Base-by-base conservation (phyloP, 2,888 invertebrate species). In the Rosalia funebris region DNA sequence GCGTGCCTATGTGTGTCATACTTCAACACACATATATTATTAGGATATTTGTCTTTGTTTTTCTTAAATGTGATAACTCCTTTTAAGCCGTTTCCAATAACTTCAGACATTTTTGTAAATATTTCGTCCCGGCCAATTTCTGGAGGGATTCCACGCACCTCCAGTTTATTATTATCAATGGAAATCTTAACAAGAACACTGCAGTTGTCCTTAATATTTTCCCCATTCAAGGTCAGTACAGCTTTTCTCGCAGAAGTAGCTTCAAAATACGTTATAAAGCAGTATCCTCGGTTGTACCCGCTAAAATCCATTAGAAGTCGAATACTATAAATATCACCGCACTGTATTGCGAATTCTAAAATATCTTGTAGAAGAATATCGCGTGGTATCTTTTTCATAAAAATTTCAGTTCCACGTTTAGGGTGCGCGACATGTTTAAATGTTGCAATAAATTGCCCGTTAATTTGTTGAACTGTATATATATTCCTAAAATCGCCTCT, bases 241-340 rank as follows among this genome's bases (percentile, higher is more conserved):
- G 92, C 92, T 31, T 78, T 80, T 47, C 83, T 82, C 0, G 93
- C 92, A 5, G 88, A 86, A 1, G 78, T 75, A 12, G 82, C 78
- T 48, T 82, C 82, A 0, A 85, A 82, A 70, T 82, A 88, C 36
- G 87, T 87, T 0, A 91, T 89, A 78, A 92, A 94, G 1, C 89
- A 91, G 76, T 88, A 93, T 10, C 64, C 62, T 1, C 92, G 82
- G 72, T 91, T 93, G 0, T 85, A 85, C 0, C 92, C 92, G 0
- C 88, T 88, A 74, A 90, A 91, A 70, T 91, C 90, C 86, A 93
- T 89, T 91, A 93, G 91, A 1, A 93, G 80, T 0, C 94, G 83
- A 69, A 93, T 81, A 73, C 91, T 89, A 77, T 91, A 89, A 39
- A 93, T 85, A 36, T 82, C 83, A 0, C 92, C 92, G 3, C 86